Evolutionary conservation across 2,888 invertebrate species (phyloP).

Genomic region (Drosophila dives): DNA sequence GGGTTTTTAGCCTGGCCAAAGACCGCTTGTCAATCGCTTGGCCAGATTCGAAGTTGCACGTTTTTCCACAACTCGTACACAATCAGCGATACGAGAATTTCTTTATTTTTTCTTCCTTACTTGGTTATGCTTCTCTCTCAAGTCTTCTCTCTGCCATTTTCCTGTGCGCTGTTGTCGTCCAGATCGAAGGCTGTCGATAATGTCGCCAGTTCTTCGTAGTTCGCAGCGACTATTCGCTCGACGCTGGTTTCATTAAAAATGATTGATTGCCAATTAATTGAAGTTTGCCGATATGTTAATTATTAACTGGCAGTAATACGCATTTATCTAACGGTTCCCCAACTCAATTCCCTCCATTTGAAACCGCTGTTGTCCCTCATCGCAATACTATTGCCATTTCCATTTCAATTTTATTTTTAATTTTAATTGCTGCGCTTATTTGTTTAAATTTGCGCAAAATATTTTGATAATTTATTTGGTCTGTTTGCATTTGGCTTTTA

Average conservation of each 20-base stretch:
- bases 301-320: constrained; percentile 62
- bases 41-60: constrained; percentile 50
- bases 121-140: constrained; percentile 5
- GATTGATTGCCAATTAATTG: constrained; percentile 83
- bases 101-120: constrained; percentile 39
- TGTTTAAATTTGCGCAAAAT: constrained; percentile 25
- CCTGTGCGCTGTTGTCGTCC: constrained; percentile 37
- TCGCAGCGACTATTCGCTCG: background rate
- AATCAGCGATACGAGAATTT: constrained; percentile 45
- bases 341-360: constrained; percentile 2
- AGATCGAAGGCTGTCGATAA: constrained; percentile 71
- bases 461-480: constrained; percentile 35
- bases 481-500: constrained; percentile 43
- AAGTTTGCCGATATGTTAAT: constrained; percentile 82
- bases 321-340: constrained; percentile 30
- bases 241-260: constrained; percentile 79
- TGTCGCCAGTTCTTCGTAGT: constrained; percentile 57
- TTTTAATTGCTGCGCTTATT: constrained; percentile 20
- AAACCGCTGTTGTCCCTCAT: background rate
- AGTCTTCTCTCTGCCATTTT: constrained; percentile 23
- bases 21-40: constrained; percentile 73
- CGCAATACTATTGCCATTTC: constrained; percentile 12
- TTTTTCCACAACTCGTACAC: constrained; percentile 45
- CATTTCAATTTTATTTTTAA: constrained; percentile 10
- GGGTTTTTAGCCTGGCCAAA: constrained; percentile 31